Evolutionary conservation across 1,140 invertebrate genomes (phyloP), one percentile per base, ranked within the genome.

Genomic region (Dolichoris vasculosae): DNA sequence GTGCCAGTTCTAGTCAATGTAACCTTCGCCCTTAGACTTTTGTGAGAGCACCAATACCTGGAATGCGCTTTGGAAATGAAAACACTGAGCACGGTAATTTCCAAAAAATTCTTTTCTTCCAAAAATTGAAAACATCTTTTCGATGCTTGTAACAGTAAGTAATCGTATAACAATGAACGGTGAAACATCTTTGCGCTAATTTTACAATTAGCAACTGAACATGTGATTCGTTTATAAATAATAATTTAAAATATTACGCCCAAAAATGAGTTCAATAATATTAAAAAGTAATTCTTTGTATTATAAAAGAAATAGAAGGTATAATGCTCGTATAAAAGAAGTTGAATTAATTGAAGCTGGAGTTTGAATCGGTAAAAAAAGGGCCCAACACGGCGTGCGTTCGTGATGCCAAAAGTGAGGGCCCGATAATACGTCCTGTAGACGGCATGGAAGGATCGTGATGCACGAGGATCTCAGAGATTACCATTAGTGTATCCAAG

Each of bases 1-100:
- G 20, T 75, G 30, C 40, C 71, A 9, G 7, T 38, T 17, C 15
- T 75, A n/a, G 71, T 26, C 46, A 23, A 32, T 48, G 46, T 51
- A 51, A n/a, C 40, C 15, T 76, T 46, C 11, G 30, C 75, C 30
- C 46, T 20, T 73, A 43, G 69, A 73, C 6, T 73, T n/a, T 73
- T 20, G 69, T 40, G 0, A 38, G 38, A 43, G 32, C 43, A n/a
- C 43, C 69, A 43, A 43, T n/a, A 38, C 38, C 38, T 11, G 69
- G 69, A 40, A 43, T 43, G 23, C 8, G 38, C 69, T 43, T 32
- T 43, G 13, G 69, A 6, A 77, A 83, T 84, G 83, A 86, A 88
- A 30, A 55, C 2, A 2, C 13, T 55, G 13, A 55, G 2, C 2
- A 55, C 8, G 13, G 43, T 6, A 13, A 46, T 6, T 7, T 6